Evolutionary conservation across 2,797 vertebrate genomes (phyloP).

Genomic region (Columba guinea): DNA sequence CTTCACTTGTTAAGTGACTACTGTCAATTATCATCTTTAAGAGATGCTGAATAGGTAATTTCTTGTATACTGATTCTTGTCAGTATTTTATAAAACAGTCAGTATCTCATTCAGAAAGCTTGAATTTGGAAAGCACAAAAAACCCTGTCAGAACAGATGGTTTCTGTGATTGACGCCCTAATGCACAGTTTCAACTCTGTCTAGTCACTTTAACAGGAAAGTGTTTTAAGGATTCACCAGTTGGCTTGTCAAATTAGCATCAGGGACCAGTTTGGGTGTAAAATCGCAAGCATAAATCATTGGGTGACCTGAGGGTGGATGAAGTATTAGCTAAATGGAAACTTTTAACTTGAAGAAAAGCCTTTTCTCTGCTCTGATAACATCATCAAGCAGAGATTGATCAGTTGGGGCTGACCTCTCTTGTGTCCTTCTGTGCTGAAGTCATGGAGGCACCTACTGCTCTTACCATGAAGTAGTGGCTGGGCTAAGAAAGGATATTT

Average conservation of each 20-base stretch:
- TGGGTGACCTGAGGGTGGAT: slow-evolving; percentile 14
- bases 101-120: slow-evolving; percentile 46
- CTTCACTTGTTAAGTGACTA: slow-evolving; percentile 55
- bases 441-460: background rate
- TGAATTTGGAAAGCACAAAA: slow-evolving; percentile 46
- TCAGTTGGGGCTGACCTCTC: background rate
- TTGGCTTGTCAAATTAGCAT: slow-evolving; percentile 65
- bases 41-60: slow-evolving; percentile 49
- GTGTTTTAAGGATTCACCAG: slow-evolving; percentile 54
- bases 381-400: background rate
- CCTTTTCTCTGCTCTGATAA: background rate
- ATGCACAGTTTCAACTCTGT: slow-evolving; percentile 59
- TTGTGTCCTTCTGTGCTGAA: background rate
- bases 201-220: slow-evolving; percentile 63
- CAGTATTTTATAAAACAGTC: slow-evolving; percentile 60
- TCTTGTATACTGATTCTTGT: slow-evolving; percentile 58
- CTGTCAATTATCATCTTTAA: slow-evolving; percentile 40
- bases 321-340: background rate
- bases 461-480: background rate
- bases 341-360: background rate
- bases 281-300: slow-evolving; percentile 37
- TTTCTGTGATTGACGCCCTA: slow-evolving; percentile 62
- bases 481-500: background rate
- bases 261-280: slow-evolving; percentile 42
- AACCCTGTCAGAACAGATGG: slow-evolving; percentile 60